These are phyloP conservation scores for Rallus crepitans DNA, from an alignment of 2,797 vertebrate genomes.

Conservation along the genomic window DNA sequence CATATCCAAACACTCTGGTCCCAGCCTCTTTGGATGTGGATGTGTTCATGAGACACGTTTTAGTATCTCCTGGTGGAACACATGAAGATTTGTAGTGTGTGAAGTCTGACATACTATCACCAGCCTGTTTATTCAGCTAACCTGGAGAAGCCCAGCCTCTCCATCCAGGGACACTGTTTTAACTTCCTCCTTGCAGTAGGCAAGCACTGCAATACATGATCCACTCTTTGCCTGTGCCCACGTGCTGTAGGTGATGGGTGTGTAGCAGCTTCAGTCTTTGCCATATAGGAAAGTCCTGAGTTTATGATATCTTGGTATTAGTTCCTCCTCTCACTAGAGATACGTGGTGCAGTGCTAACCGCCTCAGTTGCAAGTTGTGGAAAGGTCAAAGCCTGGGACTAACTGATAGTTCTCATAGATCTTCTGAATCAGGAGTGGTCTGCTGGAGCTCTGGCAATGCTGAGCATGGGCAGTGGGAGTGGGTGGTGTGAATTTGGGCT, in stretches of 20 bases:
- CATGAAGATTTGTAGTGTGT: not conserved
- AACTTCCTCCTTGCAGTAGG: not conserved
- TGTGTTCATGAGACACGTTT: not conserved
- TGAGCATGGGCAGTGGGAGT: accelerated
- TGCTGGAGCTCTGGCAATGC: not conserved
- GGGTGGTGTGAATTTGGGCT: not conserved
- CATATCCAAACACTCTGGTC: not conserved
- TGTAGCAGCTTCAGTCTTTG: not conserved
- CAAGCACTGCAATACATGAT: not conserved
- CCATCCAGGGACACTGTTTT: not conserved
- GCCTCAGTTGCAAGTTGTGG: not conserved
- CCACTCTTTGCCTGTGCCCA: not conserved
- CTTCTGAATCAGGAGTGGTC: not conserved
- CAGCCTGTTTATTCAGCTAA: not conserved
- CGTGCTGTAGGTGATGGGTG: accelerated
- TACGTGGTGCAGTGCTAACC: not conserved
- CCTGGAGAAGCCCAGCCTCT: not conserved
- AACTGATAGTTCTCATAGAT: not conserved
- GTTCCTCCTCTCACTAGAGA: not conserved
- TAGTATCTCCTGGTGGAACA: not conserved
- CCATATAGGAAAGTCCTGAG: not conserved
- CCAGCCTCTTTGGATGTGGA: not conserved
- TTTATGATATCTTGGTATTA: not conserved
- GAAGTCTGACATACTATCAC: not conserved
- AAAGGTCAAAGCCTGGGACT: not conserved